phyloP scores from a whole-genome alignment of 2,113 vertebrate species.

The Pangasianodon gigas region DNA sequence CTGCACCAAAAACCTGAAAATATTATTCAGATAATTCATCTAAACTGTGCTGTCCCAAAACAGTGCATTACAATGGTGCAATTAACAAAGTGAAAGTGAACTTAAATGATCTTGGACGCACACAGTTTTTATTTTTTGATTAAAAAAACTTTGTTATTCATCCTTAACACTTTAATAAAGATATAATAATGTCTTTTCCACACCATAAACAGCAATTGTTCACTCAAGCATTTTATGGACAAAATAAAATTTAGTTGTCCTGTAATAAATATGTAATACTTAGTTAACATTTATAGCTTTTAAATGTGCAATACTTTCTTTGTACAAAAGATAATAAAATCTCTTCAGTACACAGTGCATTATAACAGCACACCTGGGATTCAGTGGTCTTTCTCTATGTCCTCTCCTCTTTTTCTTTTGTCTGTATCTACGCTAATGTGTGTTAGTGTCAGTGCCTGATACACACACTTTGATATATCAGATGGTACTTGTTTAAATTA shows the following conservation, averaged over 20 bases:
- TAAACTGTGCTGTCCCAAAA: neutral
- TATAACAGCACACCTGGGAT: constrained; percentile 1
- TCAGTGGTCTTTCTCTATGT: constrained; percentile 16
- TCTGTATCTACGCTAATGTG: neutral
- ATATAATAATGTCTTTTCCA: neutral
- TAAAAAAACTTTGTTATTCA: neutral
- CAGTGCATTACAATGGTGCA: neutral
- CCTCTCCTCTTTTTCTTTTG: neutral
- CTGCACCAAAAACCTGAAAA: neutral
- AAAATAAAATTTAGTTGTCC: constrained; percentile 6
- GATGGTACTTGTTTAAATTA: neutral
- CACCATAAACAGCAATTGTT: constrained; percentile 6
- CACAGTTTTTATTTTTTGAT: constrained; percentile 5
- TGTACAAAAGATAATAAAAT: constrained; percentile 50
- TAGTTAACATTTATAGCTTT: neutral
- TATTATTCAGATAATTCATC: neutral
- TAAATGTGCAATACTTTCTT: constrained; percentile 42
- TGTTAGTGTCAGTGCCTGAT: constrained; percentile 14
- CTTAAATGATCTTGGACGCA: neutral
- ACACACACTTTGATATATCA: neutral
- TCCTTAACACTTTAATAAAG: neutral
- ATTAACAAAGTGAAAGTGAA: neutral
- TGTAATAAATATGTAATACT: constrained; percentile 33
- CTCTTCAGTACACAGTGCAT: constrained; percentile 29
- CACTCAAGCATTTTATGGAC: constrained; percentile 19